Evolutionary conservation across 1,140 invertebrate species (phyloP).

Genomic region (Choristoneura fumiferana): DNA sequence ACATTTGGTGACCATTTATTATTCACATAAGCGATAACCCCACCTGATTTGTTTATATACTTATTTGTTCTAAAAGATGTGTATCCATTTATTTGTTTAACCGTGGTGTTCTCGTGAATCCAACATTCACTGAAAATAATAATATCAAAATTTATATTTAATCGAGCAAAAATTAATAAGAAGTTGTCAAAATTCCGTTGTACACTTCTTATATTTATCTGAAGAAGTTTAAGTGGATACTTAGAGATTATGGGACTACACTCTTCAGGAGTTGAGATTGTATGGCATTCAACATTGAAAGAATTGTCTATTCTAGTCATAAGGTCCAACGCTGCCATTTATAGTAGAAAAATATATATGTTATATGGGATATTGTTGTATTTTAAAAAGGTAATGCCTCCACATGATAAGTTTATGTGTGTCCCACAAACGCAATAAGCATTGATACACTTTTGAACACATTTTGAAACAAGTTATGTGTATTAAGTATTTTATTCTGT

Average conservation of each 20-base stretch:
- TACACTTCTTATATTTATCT: slow-evolving; percentile 23
- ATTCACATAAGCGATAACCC: slow-evolving; percentile 20
- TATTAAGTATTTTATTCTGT: too few relatives aligned
- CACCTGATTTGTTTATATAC: slow-evolving; percentile 20
- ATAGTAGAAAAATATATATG: too few relatives aligned
- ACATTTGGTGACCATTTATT: background rate
- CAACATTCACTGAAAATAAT: slow-evolving; percentile 23
- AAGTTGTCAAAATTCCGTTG: too few relatives aligned
- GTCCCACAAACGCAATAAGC: too few relatives aligned
- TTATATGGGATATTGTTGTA: too few relatives aligned
- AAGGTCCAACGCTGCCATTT: background rate
- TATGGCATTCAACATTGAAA: background rate
- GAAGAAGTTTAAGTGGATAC: slow-evolving; percentile 12
- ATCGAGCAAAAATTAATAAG: slow-evolving; percentile 1
- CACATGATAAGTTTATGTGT: too few relatives aligned
- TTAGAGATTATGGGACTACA: background rate
- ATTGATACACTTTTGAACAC: too few relatives aligned
- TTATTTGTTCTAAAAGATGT: slow-evolving; percentile 9
- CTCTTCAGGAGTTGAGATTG: background rate
- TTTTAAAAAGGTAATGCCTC: too few relatives aligned
- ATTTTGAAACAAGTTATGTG: too few relatives aligned
- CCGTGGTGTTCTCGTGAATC: background rate
- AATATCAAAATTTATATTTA: slow-evolving; percentile 16
- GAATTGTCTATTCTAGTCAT: background rate
- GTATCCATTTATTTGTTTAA: slow-evolving; percentile 15